phyloP scores from a whole-genome alignment of 2,888 invertebrate species.

The Neocrepidodera transversa region DNA sequence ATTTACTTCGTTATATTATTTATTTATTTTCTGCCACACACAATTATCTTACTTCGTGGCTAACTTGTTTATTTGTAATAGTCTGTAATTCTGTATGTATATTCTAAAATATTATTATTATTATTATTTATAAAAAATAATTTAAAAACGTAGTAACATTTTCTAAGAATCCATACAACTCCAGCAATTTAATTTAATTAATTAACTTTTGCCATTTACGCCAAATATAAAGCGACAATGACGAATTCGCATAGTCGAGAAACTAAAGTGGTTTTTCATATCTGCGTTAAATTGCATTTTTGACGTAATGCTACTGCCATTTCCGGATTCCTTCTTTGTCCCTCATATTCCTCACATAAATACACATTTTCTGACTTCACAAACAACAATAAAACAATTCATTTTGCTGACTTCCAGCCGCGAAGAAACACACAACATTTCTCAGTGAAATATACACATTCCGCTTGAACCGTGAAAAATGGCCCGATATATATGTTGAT shows the following conservation, averaged over 20 bases:
- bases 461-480: conserved; percentile 3
- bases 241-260: background rate
- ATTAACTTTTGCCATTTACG: background rate
- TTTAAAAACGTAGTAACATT: no score
- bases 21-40: no score
- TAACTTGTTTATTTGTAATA: no score
- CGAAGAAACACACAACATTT: conserved; percentile 12
- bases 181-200: background rate
- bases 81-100: no score
- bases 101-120: no score
- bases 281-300: conserved; percentile 11
- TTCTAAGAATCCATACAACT: no score
- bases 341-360: conserved; percentile 5
- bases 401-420: conserved; percentile 8
- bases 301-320: conserved; percentile 6
- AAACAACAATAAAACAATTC: conserved; percentile 23
- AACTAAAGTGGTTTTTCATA: conserved; percentile 3
- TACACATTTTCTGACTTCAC: conserved; percentile 14
- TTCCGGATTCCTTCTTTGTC: conserved; percentile 4
- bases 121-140: no score
- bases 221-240: background rate
- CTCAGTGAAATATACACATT: conserved; percentile 11
- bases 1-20: no score
- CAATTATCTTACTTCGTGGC: no score
- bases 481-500: background rate